Percentiles rank a stretch among this genome's conserved stretches.
Evolutionary conservation across 2,113 vertebrate species (phyloP).

Genomic region (Odontophorus gujanensis): DNA sequence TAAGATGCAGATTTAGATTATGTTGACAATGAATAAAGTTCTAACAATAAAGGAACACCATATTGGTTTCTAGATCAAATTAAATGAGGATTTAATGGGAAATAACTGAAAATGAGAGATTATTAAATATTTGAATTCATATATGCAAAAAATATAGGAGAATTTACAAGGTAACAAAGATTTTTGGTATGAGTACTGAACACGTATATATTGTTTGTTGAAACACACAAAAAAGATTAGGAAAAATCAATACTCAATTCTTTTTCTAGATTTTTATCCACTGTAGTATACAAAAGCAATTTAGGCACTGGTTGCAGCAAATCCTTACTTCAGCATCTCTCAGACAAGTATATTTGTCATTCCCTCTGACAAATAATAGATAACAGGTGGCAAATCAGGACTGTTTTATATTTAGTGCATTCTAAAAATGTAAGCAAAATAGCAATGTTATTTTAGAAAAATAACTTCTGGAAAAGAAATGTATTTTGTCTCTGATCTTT

Average conservation of each 20-base stretch:
- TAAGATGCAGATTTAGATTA: background rate
- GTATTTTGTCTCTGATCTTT: background rate
- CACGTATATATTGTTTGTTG: background rate
- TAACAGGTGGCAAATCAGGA: slow-evolving; percentile 24
- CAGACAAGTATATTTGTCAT: slow-evolving; percentile 65
- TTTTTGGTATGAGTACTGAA: background rate
- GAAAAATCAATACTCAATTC: slow-evolving; percentile 76
- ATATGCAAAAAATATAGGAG: too few relatives aligned
- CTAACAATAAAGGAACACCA: background rate
- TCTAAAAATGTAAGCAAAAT: background rate
- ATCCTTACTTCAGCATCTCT: slow-evolving; percentile 67
- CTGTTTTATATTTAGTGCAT: slow-evolving; percentile 2
- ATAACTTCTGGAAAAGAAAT: background rate
- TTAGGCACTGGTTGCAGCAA: slow-evolving; percentile 8
- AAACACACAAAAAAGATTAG: slow-evolving; percentile 56
- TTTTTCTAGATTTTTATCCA: slow-evolving; percentile 73
- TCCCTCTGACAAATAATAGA: slow-evolving; percentile 26
- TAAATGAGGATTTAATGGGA: background rate
- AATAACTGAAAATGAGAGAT: background rate
- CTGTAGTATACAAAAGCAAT: slow-evolving; percentile 62
- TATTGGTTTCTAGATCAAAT: background rate
- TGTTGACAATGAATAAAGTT: background rate
- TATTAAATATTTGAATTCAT: too few relatives aligned
- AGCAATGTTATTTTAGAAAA: background rate
- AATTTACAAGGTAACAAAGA: background rate